These are phyloP conservation scores for Rhimphoctona megacephalus DNA, from an alignment of 2,888 invertebrate genomes.

Conservation along the genomic window DNA sequence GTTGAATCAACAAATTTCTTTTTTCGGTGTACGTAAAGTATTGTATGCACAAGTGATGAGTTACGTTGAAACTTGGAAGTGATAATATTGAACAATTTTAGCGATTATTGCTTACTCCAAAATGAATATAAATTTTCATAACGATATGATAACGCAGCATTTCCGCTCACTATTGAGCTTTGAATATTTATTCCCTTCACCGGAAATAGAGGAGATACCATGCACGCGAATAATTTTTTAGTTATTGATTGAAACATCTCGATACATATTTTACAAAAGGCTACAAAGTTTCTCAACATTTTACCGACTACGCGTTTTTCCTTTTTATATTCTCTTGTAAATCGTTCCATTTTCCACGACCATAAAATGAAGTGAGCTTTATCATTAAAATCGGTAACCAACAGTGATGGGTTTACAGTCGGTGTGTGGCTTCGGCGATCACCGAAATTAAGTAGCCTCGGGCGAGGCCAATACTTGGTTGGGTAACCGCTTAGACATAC, in stretches of 20 bases:
- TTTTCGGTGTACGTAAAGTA: no score
- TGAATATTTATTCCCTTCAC: background rate
- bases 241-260: background rate
- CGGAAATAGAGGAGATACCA: background rate
- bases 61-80: background rate
- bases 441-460: no score
- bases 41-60: conserved; percentile 22
- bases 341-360: background rate
- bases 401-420: no score
- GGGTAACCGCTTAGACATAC: no score
- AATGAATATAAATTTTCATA: background rate
- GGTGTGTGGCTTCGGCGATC: no score
- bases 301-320: no score
- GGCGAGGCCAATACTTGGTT: no score
- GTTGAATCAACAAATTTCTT: no score
- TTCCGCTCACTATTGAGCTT: background rate
- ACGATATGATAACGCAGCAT: background rate
- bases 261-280: no score
- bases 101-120: background rate
- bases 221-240: background rate
- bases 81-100: background rate
- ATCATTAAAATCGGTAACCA: no score
- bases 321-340: background rate
- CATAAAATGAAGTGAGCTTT: background rate
- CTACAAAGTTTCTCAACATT: background rate